Percentiles rank a stretch among this genome's conserved stretches.
Evolutionary conservation across 2,113 vertebrate species (phyloP).

Genomic region (Saccopteryx bilineata): DNA sequence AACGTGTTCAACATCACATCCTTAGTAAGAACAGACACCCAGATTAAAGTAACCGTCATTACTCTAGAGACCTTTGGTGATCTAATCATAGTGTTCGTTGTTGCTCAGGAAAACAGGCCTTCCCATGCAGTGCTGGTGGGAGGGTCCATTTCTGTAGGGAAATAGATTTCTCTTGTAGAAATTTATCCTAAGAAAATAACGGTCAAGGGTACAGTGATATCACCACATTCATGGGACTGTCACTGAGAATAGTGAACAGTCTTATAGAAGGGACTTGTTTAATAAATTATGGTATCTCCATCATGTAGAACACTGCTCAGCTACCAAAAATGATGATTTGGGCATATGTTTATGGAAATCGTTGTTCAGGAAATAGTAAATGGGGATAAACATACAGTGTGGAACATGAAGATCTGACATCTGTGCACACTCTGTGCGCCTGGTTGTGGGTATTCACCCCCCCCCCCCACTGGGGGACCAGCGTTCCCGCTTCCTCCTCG

Average conservation of each 20-base stretch:
- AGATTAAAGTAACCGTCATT: background rate
- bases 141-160: background rate
- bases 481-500: background rate
- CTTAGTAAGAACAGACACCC: background rate
- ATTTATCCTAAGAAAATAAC: conserved; percentile 22
- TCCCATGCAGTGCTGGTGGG: background rate
- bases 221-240: background rate
- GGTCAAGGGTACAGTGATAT: background rate
- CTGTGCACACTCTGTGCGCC: background rate
- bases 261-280: background rate
- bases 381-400: background rate
- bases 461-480: background rate
- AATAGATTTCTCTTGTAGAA: background rate
- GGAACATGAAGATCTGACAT: background rate
- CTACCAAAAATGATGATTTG: background rate
- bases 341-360: background rate
- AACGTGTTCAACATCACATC: background rate
- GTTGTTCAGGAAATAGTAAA: conserved; percentile 37
- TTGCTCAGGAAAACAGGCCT: background rate
- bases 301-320: background rate
- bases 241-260: background rate
- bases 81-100: background rate
- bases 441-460: background rate
- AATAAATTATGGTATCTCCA: background rate
- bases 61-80: background rate